Conservation (phyloP, 2,888 invertebrate species). For the Phoronis australis region DNA sequence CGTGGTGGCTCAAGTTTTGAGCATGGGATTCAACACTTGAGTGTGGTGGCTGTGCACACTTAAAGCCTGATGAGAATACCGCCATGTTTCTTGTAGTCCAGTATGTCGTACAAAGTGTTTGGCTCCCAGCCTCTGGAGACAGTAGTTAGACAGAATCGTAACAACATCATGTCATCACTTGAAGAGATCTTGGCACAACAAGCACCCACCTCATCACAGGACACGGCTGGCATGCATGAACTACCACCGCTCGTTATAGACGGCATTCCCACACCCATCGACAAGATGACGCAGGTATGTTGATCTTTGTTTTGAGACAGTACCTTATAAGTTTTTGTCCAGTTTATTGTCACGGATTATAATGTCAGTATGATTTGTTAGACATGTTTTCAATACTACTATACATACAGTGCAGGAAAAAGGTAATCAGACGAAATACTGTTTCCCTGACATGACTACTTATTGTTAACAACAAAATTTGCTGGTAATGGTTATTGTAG, state of each 20-base stretch:
- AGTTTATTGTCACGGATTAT: neutral
- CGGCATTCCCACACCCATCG: constrained; percentile 95
- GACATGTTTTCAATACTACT: neutral
- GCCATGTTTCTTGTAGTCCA: too few species aligned
- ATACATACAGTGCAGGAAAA: too few species aligned
- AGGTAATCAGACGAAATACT: too few species aligned
- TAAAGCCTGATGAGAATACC: too few species aligned
- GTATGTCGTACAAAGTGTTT: constrained; percentile 92
- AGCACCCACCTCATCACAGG: constrained; percentile 77
- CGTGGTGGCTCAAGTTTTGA: too few species aligned
- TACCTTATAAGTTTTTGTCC: neutral
- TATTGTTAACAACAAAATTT: too few species aligned
- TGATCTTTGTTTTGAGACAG: neutral
- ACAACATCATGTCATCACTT: constrained; percentile 89
- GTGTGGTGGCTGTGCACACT: too few species aligned
- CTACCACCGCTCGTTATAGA: constrained; percentile 93
- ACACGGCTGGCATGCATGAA: constrained; percentile 90
- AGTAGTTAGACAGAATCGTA: constrained; percentile 84
- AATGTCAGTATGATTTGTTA: neutral
- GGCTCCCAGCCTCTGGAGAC: constrained; percentile 93
- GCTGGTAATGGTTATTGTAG: too few species aligned
- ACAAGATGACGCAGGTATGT: constrained; percentile 87
- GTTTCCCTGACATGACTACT: neutral
- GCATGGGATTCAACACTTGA: too few species aligned
- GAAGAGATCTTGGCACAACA: constrained; percentile 90